Evolutionary conservation across 1,140 invertebrate genomes (phyloP).

Genomic region (Hylyphantes graminicola): DNA sequence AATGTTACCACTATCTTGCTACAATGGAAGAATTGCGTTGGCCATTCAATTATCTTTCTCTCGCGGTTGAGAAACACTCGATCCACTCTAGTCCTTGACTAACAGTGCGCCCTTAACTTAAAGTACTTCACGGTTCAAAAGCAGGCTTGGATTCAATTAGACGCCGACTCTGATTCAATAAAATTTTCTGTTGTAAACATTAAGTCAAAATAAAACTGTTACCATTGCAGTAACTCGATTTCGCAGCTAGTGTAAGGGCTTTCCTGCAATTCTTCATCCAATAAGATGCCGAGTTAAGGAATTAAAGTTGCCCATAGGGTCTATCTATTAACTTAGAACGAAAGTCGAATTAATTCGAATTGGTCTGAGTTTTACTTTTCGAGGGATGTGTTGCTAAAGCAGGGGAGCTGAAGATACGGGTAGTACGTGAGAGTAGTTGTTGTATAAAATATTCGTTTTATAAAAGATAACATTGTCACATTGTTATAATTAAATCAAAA

Average conservation of each 20-base stretch:
- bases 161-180: slow-evolving; percentile 48
- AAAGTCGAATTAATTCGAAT: slow-evolving; percentile 47
- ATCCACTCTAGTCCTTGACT: background rate
- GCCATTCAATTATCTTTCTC: too few species aligned
- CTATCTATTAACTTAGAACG: slow-evolving; percentile 44
- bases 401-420: background rate
- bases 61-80: too few species aligned
- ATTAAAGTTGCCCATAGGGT: slow-evolving; percentile 39
- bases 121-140: slow-evolving; percentile 30
- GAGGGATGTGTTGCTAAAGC: slow-evolving; percentile 9
- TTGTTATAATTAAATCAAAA: too few species aligned
- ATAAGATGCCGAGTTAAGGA: slow-evolving; percentile 49
- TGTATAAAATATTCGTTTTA: too few species aligned
- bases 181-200: slow-evolving; percentile 56
- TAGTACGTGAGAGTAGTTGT: too few species aligned
- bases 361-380: slow-evolving; percentile 35
- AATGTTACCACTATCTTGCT: too few species aligned
- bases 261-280: slow-evolving; percentile 47
- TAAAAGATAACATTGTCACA: too few species aligned
- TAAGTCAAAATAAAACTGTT: slow-evolving; percentile 57
- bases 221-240: slow-evolving; percentile 48
- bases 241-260: slow-evolving; percentile 29
- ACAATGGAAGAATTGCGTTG: too few species aligned
- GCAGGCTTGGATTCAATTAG: slow-evolving; percentile 49
- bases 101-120: slow-evolving; percentile 20